These are phyloP conservation scores for Drosophila rufa DNA, from an alignment of 1,140 invertebrate genomes.

Conservation along the genomic window DNA sequence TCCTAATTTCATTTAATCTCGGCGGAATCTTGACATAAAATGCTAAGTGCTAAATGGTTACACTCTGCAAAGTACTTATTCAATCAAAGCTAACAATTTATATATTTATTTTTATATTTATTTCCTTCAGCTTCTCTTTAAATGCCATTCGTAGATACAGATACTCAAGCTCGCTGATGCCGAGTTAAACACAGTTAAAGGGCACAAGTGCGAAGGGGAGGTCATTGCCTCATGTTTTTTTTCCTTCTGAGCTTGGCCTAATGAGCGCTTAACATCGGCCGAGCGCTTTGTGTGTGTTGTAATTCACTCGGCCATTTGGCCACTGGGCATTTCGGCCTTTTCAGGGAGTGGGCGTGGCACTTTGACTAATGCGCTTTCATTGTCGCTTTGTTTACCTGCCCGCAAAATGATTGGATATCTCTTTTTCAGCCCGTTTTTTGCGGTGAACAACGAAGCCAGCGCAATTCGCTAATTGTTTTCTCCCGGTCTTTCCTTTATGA, in stretches of 20 bases:
- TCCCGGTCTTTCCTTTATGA: neutral
- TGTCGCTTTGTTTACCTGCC: conserved; percentile 54
- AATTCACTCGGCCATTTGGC: conserved; percentile 63
- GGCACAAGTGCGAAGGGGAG: conserved; percentile 27
- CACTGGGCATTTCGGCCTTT: conserved; percentile 35
- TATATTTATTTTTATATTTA: neutral
- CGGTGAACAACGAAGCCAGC: conserved; percentile 27
- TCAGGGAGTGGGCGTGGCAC: conserved; percentile 50
- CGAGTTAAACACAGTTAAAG: conserved; percentile 11
- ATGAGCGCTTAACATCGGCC: conserved; percentile 34
- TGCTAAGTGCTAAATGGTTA: neutral
- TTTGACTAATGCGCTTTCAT: conserved; percentile 68
- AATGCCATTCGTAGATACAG: conserved; percentile 15
- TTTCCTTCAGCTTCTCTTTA: neutral
- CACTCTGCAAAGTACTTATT: too few relatives aligned
- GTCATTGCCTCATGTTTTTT: conserved; percentile 35
- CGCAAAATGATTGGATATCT: conserved; percentile 27
- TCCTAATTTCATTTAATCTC: too few relatives aligned
- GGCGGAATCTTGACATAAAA: too few relatives aligned
- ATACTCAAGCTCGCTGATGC: conserved; percentile 11
- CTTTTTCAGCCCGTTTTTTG: conserved; percentile 34
- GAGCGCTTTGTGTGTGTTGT: conserved; percentile 35
- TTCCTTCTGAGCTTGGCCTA: conserved; percentile 21
- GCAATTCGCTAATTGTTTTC: conserved; percentile 60
- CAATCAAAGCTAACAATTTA: too few relatives aligned